Base-by-base conservation (phyloP, 2,888 invertebrate genomes). In the Bombylius discolor region DNA sequence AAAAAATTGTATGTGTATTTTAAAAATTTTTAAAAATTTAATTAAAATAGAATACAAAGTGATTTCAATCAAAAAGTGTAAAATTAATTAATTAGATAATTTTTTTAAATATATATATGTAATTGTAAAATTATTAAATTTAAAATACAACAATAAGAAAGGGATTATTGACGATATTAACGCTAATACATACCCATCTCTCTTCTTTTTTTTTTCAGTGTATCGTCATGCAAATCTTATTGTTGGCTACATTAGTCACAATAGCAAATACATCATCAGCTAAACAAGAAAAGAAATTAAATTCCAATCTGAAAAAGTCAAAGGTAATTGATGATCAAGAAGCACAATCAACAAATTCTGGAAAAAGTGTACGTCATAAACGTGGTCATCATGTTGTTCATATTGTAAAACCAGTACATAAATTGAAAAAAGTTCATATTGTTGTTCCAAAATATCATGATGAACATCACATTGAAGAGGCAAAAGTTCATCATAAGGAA, bases 301-400 rank as follows among this genome's bases (percentile, higher is more conserved):
- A 50, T 39, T 31, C 32, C 33, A 32, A 36, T n/a, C n/a, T 46
- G 23, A n/a, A 4, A 54, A 55, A 13, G 33, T 14, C 4, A 48
- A 62, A 58, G 34, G 44, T 56, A 14, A 59, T 61, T 34, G 53
- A 56, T 32, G 61, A 61, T 52, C 61, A 56, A 55, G 56, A 44
- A 33, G 52, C 57, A 55, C 58, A 48, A 32, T 34, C 57, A 13
- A 23, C 59, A 1, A 11, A 7, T 7, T 4, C 11, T 42, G 11
- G 11, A 11, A 11, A 42, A 42, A 42, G 11, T 11, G 56, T 61
- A 47, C 62, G 67, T 6, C 63, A 63, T 5, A 68, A 67, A 58
- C 63, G 67, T 12, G 66, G 66, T 0, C 58, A 64, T 0, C 65
- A 65, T 39, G 60, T 58, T 45, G 59, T 65, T 5, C 67, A 66